Evolutionary conservation across 2,797 vertebrate species (phyloP).

Genomic region (Cyprinodon diabolis): DNA sequence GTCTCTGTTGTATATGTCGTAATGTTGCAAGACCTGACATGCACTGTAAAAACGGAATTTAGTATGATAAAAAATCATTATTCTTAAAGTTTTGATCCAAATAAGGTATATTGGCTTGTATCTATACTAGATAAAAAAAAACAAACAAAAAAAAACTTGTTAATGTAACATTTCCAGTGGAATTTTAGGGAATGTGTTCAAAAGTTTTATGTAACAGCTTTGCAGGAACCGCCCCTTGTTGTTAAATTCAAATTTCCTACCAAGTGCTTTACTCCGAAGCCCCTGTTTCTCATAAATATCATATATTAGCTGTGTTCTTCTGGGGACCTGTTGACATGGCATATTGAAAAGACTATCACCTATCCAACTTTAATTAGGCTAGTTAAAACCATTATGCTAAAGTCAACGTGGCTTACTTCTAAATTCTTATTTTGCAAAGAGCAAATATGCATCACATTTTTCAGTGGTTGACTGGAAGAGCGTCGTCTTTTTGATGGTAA

Average conservation of each 20-base stretch:
- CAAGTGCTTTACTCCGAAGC: not conserved
- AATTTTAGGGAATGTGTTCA: not conserved
- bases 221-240: not conserved
- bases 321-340: not conserved
- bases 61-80: not conserved
- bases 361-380: not conserved
- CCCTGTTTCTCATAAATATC: not conserved
- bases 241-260: not conserved
- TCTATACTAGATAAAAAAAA: not conserved
- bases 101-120: not conserved
- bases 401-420: not conserved
- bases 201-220: not conserved
- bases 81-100: not conserved
- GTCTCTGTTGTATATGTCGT: too few relatives aligned
- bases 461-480: not conserved
- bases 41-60: not conserved
- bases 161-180: not conserved
- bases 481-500: not conserved
- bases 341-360: not conserved
- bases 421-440: not conserved
- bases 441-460: not conserved
- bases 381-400: not conserved
- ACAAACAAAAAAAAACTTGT: not conserved
- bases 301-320: not conserved
- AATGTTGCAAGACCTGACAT: not conserved